These are phyloP conservation scores for Tinamus guttatus DNA, from an alignment of 2,113 vertebrate genomes.

Conservation along the genomic window DNA sequence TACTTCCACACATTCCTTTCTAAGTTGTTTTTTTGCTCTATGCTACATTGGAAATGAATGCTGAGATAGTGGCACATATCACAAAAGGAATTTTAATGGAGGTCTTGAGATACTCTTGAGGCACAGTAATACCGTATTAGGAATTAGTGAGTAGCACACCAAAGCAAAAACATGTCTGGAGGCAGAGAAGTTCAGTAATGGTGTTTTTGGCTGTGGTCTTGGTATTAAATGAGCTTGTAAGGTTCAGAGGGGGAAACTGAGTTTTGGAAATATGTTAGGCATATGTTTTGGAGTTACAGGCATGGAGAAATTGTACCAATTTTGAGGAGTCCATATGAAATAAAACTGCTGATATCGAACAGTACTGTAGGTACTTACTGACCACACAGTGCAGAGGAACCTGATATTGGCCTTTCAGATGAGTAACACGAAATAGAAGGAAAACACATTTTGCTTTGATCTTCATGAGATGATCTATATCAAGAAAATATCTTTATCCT, in stretches of 20 bases:
- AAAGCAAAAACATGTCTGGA: background rate
- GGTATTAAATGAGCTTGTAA: background rate
- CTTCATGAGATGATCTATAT: background rate
- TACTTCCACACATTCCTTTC: background rate
- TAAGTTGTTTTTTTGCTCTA: background rate
- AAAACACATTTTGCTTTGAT: background rate
- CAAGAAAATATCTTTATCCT: background rate
- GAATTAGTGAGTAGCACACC: background rate
- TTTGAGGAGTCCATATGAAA: background rate
- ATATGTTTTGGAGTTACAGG: background rate
- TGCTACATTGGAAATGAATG: background rate
- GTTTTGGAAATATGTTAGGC: background rate
- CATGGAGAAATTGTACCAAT: background rate
- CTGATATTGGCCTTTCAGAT: background rate
- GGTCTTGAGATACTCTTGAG: rapidly evolving
- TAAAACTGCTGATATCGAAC: background rate
- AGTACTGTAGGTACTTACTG: background rate
- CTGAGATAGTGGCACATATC: background rate
- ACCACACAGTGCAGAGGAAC: background rate
- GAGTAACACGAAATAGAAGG: background rate
- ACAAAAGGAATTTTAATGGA: background rate
- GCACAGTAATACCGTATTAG: background rate
- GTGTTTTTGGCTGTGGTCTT: background rate
- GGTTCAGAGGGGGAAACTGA: background rate
- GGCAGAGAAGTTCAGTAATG: background rate